Percentiles rank a stretch among this genome's conserved stretches.
phyloP scores from a whole-genome alignment of 2,888 invertebrate species.

The Cosmia pyralina region DNA sequence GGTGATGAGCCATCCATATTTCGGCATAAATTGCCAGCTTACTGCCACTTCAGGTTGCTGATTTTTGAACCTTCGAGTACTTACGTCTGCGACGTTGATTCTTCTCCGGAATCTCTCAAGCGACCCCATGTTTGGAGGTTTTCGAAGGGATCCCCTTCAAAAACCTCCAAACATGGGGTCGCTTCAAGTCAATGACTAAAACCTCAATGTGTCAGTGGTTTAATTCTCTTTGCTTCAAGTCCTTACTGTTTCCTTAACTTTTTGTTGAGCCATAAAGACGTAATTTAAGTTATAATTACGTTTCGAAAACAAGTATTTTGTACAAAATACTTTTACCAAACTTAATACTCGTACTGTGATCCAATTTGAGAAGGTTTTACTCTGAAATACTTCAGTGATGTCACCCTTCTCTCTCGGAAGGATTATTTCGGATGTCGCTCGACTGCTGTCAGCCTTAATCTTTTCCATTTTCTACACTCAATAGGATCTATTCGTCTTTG shows the following conservation, averaged over 20 bases:
- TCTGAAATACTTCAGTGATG: constrained; percentile 21
- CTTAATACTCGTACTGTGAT: constrained; percentile 18
- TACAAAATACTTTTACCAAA: constrained; percentile 38
- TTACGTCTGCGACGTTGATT: neutral
- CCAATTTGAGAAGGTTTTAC: constrained; percentile 31
- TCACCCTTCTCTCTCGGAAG: constrained; percentile 20
- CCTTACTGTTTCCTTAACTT: constrained; percentile 32
- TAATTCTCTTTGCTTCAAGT: no score
- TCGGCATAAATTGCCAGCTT: neutral
- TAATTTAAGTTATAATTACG: constrained; percentile 58
- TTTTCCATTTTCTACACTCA: constrained; percentile 51
- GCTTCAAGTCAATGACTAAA: no score
- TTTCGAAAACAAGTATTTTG: constrained; percentile 42
- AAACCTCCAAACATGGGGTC: neutral
- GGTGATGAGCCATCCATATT: neutral
- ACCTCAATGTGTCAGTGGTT: no score
- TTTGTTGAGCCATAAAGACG: constrained; percentile 26
- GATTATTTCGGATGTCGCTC: constrained; percentile 38
- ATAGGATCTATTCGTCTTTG: constrained; percentile 37
- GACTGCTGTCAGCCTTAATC: constrained; percentile 39
- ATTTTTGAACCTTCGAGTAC: neutral
- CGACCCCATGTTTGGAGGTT: no score
- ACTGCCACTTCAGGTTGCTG: neutral
- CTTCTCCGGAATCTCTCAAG: neutral
- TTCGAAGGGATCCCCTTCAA: neutral